Conservation (phyloP, 2,113 vertebrate genomes). For the Nothobranchius kuhntae region DNA sequence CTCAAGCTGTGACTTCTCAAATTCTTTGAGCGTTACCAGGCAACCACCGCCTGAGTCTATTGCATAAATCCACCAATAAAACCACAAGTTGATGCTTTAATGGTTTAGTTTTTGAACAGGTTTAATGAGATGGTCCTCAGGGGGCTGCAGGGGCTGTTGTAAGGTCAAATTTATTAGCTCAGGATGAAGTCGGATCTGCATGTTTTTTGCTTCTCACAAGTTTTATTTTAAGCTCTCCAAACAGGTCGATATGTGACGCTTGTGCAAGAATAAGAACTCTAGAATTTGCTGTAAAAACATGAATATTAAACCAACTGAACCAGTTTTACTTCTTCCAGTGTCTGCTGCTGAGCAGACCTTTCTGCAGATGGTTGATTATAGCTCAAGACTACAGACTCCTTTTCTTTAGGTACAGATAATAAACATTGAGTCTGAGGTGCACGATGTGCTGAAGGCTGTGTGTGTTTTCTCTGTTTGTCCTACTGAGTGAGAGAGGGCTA, state of each 20-base stretch:
- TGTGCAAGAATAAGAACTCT: background rate
- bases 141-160: background rate
- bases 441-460: constrained; percentile 36
- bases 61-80: background rate
- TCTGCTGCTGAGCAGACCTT: constrained; percentile 5
- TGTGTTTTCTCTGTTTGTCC: constrained; percentile 42
- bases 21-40: constrained; percentile 5
- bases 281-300: background rate
- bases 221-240: background rate
- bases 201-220: background rate
- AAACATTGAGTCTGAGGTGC: constrained; percentile 32
- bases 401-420: constrained; percentile 43
- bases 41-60: constrained; percentile 5
- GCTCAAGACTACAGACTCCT: constrained; percentile 14
- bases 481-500: constrained; percentile 50
- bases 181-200: background rate
- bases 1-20: constrained; percentile 2
- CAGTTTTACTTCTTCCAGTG: constrained; percentile 1
- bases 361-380: constrained; percentile 15
- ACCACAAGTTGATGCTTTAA: constrained; percentile 15
- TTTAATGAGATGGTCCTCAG: background rate
- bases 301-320: background rate
- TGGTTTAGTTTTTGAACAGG: background rate
- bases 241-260: background rate
- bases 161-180: background rate